A percentile compares a stretch with the other conserved stretches of the same genome.
phyloP scores from a whole-genome alignment of 2,888 invertebrate species.

The Cephalotes varians region DNA sequence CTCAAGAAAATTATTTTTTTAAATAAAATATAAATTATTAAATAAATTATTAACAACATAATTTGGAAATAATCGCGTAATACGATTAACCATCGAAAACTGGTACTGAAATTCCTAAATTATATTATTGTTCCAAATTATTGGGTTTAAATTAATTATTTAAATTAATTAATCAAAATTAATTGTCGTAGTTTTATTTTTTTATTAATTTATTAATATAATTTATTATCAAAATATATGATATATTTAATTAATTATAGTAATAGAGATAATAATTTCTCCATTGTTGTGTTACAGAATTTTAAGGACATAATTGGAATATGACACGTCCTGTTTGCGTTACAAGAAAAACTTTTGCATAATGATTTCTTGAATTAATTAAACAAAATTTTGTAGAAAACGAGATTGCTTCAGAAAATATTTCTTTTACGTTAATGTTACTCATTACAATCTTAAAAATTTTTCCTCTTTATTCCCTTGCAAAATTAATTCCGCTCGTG shows the following conservation, averaged over 20 bases:
- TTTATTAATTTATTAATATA: background rate
- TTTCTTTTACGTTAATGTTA: conserved; percentile 9
- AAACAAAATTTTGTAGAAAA: background rate
- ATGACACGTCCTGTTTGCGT: background rate
- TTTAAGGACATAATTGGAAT: background rate
- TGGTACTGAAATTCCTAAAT: background rate
- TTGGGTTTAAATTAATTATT: background rate
- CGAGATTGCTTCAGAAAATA: background rate
- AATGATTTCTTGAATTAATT: conserved; percentile 32
- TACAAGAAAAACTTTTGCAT: background rate
- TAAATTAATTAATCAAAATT: conserved; percentile 1
- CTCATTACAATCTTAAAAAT: background rate
- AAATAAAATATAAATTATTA: background rate
- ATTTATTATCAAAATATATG: background rate
- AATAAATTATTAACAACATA: background rate
- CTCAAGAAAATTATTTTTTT: background rate
- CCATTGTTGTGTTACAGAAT: background rate
- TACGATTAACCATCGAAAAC: background rate
- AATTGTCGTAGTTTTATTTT: background rate
- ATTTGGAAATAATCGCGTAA: background rate
- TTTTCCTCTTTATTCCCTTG: background rate
- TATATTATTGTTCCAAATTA: background rate
- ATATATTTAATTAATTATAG: conserved; percentile 11
- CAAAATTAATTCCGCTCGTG: background rate
- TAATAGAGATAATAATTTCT: background rate